Base-by-base conservation (phyloP, 1,140 invertebrate genomes). In the Schlechtendalia chinensis region DNA sequence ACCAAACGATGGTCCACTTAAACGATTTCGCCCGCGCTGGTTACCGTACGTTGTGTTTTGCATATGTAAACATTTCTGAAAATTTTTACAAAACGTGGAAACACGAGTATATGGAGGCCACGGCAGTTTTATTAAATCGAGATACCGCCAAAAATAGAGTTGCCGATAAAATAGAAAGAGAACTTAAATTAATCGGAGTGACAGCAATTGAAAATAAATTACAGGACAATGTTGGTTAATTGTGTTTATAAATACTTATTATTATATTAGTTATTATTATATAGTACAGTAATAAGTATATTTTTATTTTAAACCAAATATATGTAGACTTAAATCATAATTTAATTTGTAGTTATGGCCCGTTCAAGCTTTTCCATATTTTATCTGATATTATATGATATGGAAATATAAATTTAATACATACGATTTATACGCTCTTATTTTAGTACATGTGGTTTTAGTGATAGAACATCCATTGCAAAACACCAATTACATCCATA, bases 131-230 rank as follows among this genome's bases (percentile, higher is more conserved):
- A 22, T 5, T 56, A 16, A 22, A 63, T 32, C 58, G 74, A 19
- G 72, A 75, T 1, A 24, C 6, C 1, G 56, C 63, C 24, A 65
- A 75, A 22, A 61, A 81, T 17, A 67, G 45, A 58, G 61, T 75
- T 0, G 81, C 72, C 17, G 54, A 29, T 29, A 39, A 54, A 54
- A 81, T 93, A 53, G 93, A 94, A 84, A 85, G 83, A 6, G 86
- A 89, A 39, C 86, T 96, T 5, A 89, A 87, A 0, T 84, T 96
- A 6, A 83, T 95, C 1, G 94, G 94, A 1, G 92, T 92, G 0
- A 94, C 93, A 0, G 94, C 90, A 0, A 90, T 96, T 1, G 94
- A 96, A 84, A 94, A 96, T 87, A 90, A 90, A 53, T 87, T 96
- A 5, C 94, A 96, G 83, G 92, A 94, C 45, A 89, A 90, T 5